phyloP scores from a whole-genome alignment of 2,888 invertebrate species.

The Ceramica pisi region DNA sequence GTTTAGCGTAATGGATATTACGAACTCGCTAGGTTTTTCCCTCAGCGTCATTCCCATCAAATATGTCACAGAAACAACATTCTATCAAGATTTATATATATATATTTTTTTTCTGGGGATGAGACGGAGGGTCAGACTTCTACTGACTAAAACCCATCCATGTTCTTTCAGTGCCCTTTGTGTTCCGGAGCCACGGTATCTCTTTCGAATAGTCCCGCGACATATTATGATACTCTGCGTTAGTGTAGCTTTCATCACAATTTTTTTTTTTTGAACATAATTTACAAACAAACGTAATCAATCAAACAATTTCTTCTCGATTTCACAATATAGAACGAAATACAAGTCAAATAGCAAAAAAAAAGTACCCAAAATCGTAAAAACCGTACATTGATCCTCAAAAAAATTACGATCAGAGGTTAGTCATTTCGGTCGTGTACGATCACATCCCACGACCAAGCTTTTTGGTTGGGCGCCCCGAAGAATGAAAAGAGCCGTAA shows the following conservation, averaged over 20 bases:
- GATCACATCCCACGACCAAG: constrained; percentile 17
- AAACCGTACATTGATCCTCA: constrained; percentile 22
- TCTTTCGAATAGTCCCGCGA: no score
- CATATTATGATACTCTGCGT: not conserved
- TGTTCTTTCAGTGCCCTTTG: no score
- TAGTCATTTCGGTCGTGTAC: constrained; percentile 42
- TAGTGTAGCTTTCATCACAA: no score
- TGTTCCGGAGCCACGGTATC: no score
- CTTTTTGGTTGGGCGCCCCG: constrained; percentile 43
- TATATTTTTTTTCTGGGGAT: no score
- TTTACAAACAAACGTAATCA: not conserved
- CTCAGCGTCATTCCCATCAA: not conserved
- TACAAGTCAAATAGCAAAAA: not conserved
- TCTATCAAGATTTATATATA: not conserved
- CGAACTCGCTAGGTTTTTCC: not conserved
- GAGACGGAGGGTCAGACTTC: no score
- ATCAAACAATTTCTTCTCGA: not conserved
- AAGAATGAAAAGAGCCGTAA: constrained; percentile 40
- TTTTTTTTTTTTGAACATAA: no score
- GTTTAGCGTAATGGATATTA: not conserved
- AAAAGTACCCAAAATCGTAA: constrained; percentile 15
- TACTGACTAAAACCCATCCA: no score
- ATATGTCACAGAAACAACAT: not conserved
- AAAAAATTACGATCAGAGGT: constrained; percentile 36
- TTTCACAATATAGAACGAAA: not conserved